Evolutionary conservation across 2,888 invertebrate genomes (phyloP).

Genomic region (Mycogona germanica): DNA sequence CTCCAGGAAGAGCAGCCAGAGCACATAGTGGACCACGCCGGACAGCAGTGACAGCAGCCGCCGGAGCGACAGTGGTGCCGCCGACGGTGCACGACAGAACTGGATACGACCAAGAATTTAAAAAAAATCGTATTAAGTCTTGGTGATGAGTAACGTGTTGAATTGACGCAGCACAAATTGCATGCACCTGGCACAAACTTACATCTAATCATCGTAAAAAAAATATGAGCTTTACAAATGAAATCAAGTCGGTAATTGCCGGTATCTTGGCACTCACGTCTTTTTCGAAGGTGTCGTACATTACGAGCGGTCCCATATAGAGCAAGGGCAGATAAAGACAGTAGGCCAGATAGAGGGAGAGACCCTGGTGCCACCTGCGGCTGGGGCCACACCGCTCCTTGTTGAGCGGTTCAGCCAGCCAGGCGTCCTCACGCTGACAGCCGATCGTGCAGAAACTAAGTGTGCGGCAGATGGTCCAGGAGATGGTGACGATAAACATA

Average conservation of each 20-base stretch:
- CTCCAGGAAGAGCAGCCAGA: slow-evolving; percentile 59
- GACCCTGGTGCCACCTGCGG: slow-evolving; percentile 4
- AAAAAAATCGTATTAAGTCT: too few relatives aligned
- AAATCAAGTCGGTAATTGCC: too few relatives aligned
- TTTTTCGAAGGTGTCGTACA: slow-evolving; percentile 53
- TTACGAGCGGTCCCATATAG: slow-evolving; percentile 69
- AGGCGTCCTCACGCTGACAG: slow-evolving; percentile 1
- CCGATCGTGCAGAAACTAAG: slow-evolving; percentile 50
- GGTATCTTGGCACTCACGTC: too few relatives aligned
- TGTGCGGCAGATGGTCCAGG: slow-evolving; percentile 43
- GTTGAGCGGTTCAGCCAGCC: too few relatives aligned
- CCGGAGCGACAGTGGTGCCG: not conserved
- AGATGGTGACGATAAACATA: slow-evolving; percentile 53
- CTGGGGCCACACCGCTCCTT: not conserved
- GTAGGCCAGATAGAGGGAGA: slow-evolving; percentile 52
- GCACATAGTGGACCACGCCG: slow-evolving; percentile 40
- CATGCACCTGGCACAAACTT: too few relatives aligned
- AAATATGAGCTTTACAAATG: too few relatives aligned
- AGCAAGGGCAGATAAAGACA: slow-evolving; percentile 71
- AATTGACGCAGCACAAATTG: too few relatives aligned
- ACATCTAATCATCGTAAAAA: too few relatives aligned
- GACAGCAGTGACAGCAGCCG: not conserved
- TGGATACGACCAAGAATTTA: too few relatives aligned
- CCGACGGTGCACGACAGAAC: too few relatives aligned
- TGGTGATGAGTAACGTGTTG: too few relatives aligned